Evolutionary conservation across 2,888 invertebrate species (phyloP), one percentile per base, ranked within the genome.

Genomic region (Sussaba pulchella): DNA sequence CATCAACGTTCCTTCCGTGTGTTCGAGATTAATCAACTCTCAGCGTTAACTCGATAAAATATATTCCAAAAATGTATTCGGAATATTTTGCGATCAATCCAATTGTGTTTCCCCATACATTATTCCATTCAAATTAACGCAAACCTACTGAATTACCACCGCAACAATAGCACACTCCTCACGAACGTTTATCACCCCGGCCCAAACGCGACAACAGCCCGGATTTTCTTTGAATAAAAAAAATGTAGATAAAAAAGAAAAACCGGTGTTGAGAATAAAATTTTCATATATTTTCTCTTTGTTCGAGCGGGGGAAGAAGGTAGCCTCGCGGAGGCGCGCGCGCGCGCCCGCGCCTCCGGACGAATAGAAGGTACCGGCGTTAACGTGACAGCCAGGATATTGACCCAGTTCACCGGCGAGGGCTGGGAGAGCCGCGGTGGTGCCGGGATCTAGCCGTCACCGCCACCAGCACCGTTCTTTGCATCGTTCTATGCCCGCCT

Each of bases 371-470:
- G 64, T 24, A 41, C 67, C 39, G 52, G 78, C 75, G 77, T 82
- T 83, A 83, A 84, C 83, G 83, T 82, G 84, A 84, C 86, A 85
- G 82, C 77, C 84, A 85, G 87, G 85, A 87, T 87, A 87, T 87
- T 87, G 87, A 87, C 87, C 87, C 79, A 87, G 82, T 87, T 87
- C 83, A n/a, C n/a, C n/a, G n/a, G 59, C 81, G 82, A 66, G 78
- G 83, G 78, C 79, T 80, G 81, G 82, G 76, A 76, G 78, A 75
- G 73, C 31, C 31, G 31, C 72, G 70, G 61, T 67, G 61, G 72
- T 76, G 70, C 81, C 77, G 81, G 77, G 81, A 74, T 74, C 70
- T 64, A 64, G 43, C 66, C 47, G 47, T 67, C 70, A 66, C 54
- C 41, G 41, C 66, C 64, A 57, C 39, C 64, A 24, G 10, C 43